Evolutionary conservation across 2,113 vertebrate species (phyloP), one percentile per base, ranked within the genome.

Genomic region (Labeo catla): DNA sequence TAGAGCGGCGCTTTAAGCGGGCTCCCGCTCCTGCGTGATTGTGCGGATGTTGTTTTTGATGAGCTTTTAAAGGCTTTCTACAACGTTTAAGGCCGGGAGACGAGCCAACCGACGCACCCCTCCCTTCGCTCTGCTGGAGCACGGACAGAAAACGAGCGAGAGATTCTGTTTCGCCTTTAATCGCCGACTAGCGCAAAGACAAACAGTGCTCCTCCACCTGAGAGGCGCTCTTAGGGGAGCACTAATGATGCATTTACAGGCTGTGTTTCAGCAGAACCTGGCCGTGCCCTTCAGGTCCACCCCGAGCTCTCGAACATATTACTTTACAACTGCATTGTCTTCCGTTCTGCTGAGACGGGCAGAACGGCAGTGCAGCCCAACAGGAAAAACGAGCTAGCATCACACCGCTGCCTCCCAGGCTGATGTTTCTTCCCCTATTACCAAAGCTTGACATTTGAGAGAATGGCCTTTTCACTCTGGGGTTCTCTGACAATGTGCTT

Each of bases 281-380:
- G 28, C 65, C 80, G 28, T 88, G 91, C 81, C 89, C 86, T 90
- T 90, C 87, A 89, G 78, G 54, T 81, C 72, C 84, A 68, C 73
- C 74, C 28, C 12, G 12, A 57, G 45, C 54, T 68, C 66, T 85
- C 61, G 39, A 68, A 83, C 76, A 85, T 83, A 90, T 90, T 89
- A 84, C 66, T 87, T 87, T 84, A 88, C 88, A 89, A 88, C 83
- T 82, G 85, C 86, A 88, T 86, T 79, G 83, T 88, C 80, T 87
- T 86, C 10, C 23, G 50, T 85, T 90, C 87, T 91, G 85, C 89
- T 89, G 87, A 88, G 85, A 12, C 49, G 70, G 49, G 83, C 86
- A 61, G 76, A 91, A 89, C 21, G 45, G 72, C 74, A 52, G 49
- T 28, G 65, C 83, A 50, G 68, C 76, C 70, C 61, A 61, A 63